Evolutionary conservation across 2,888 invertebrate genomes (phyloP).

Genomic region (Lamellibrachia columna): DNA sequence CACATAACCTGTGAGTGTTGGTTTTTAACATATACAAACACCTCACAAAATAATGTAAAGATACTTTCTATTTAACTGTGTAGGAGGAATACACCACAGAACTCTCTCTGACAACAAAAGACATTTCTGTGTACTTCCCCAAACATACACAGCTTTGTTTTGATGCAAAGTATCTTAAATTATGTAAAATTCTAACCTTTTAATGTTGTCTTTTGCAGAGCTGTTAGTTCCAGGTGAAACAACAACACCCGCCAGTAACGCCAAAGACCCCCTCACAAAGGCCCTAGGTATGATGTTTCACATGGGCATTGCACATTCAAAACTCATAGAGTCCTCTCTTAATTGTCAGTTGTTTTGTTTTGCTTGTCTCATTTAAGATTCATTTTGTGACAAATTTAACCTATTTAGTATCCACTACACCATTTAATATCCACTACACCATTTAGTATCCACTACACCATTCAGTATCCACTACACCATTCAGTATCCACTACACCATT

Average conservation of each 20-base stretch:
- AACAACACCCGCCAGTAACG: slow-evolving; percentile 53
- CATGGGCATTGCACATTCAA: too few relatives aligned
- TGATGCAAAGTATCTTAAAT: not conserved
- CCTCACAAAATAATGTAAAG: not conserved
- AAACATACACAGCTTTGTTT: not conserved
- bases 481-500: too few relatives aligned
- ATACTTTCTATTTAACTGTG: not conserved
- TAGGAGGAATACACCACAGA: not conserved
- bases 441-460: too few relatives aligned
- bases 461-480: too few relatives aligned
- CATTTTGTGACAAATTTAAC: too few relatives aligned
- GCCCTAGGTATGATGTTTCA: slow-evolving; percentile 54
- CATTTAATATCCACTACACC: too few relatives aligned
- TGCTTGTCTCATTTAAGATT: too few relatives aligned
- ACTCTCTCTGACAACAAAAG: not conserved
- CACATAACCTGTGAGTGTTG: too few relatives aligned
- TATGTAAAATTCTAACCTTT: not conserved
- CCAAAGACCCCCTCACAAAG: slow-evolving; percentile 64
- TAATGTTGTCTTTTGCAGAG: slow-evolving; percentile 42
- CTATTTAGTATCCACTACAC: too few relatives aligned
- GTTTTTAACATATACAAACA: not conserved
- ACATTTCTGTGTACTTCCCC: not conserved
- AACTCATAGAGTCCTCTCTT: too few relatives aligned
- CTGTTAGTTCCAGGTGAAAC: slow-evolving; percentile 46
- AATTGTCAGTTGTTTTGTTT: too few relatives aligned